Evolutionary conservation across 2,797 vertebrate species (phyloP).

Genomic region (Momotus momota): DNA sequence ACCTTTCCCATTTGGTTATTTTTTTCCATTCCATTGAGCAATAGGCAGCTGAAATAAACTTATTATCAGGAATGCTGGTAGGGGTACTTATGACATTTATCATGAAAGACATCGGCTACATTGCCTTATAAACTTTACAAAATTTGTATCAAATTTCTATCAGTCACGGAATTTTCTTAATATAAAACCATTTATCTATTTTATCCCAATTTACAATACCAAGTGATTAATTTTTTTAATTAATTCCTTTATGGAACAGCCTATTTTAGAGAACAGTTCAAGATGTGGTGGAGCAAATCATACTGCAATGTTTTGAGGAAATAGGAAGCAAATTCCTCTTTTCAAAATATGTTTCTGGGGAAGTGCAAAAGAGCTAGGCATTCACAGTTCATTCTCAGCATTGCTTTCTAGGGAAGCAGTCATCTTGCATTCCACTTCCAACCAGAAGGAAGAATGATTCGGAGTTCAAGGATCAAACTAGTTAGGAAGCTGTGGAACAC

Average conservation of each 20-base stretch:
- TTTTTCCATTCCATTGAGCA: neutral
- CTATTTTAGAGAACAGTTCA: neutral
- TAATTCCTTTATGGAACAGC: neutral
- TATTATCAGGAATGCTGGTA: neutral
- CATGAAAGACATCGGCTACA: neutral
- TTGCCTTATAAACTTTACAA: neutral
- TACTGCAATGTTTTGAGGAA: neutral
- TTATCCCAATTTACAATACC: neutral
- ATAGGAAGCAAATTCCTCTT: slow-evolving; percentile 6
- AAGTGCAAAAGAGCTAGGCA: slow-evolving; percentile 1
- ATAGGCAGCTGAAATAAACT: neutral
- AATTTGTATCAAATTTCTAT: neutral
- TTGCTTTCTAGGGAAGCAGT: slow-evolving; percentile 67
- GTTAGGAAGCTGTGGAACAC: slow-evolving; percentile 62
- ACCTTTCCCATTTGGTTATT: neutral
- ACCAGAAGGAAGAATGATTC: slow-evolving; percentile 65
- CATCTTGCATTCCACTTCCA: slow-evolving; percentile 63
- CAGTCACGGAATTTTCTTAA: neutral
- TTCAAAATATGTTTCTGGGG: neutral
- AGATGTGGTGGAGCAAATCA: neutral
- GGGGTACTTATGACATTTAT: neutral
- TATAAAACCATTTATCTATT: neutral
- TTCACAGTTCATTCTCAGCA: slow-evolving; percentile 41
- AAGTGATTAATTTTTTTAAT: neutral
- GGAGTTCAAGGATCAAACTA: slow-evolving; percentile 72